phyloP scores from a whole-genome alignment of 2,888 invertebrate genomes.

The Agonopterix arenella region DNA sequence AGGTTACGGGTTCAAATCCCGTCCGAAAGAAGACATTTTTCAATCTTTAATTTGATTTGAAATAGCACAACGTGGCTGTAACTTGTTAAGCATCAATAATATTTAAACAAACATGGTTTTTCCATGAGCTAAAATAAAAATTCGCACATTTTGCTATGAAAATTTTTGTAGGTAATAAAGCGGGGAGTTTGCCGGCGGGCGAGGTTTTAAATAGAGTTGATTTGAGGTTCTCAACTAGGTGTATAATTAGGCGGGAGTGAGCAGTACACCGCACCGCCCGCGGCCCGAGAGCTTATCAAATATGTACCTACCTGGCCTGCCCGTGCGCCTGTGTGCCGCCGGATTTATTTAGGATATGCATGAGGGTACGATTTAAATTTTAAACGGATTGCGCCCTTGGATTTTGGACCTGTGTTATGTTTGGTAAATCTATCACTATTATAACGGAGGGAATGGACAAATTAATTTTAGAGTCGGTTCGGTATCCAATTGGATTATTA shows the following conservation, averaged over 20 bases:
- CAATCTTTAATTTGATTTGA: too few species aligned
- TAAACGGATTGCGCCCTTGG: constrained; percentile 76
- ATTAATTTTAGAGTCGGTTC: constrained; percentile 51
- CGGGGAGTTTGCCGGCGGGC: constrained; percentile 17
- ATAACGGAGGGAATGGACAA: constrained; percentile 18
- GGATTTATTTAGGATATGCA: constrained; percentile 77
- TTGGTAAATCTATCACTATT: constrained; percentile 65
- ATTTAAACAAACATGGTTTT: not conserved
- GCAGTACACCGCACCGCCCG: constrained; percentile 44
- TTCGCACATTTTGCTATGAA: not conserved
- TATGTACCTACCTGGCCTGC: constrained; percentile 66
- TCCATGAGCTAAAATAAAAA: not conserved
- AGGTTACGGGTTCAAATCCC: too few species aligned
- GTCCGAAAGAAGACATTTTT: too few species aligned
- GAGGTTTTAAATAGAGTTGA: constrained; percentile 43
- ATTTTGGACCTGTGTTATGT: constrained; percentile 63
- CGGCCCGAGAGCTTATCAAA: constrained; percentile 63
- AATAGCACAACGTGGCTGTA: too few species aligned
- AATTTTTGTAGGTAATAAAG: not conserved
- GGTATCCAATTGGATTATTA: constrained; percentile 49
- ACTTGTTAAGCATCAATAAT: not conserved
- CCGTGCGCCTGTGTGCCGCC: constrained; percentile 43
- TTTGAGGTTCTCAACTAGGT: constrained; percentile 50
- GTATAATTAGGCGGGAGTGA: constrained; percentile 66
- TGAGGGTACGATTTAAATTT: constrained; percentile 76